Evolutionary conservation across 2,113 vertebrate genomes (phyloP).

Genomic region (Heptranchias perlo): DNA sequence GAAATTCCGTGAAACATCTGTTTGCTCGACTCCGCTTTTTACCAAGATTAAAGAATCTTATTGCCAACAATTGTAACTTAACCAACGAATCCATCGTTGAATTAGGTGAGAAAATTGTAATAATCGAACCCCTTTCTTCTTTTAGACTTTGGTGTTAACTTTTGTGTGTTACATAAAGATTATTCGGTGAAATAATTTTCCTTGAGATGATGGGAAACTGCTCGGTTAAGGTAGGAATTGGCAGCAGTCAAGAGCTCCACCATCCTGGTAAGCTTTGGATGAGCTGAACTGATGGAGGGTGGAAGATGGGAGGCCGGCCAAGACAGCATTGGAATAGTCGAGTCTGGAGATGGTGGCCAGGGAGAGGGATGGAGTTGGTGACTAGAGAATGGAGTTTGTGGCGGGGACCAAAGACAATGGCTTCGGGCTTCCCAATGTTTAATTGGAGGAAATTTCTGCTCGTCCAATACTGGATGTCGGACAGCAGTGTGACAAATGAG

Average conservation of each 20-base stretch:
- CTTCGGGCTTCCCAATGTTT: too few species aligned
- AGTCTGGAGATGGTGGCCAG: too few species aligned
- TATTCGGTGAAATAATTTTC: background rate
- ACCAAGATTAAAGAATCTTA: slow-evolving; percentile 59
- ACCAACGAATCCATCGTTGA: slow-evolving; percentile 59
- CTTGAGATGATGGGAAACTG: background rate
- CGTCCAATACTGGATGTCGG: too few species aligned
- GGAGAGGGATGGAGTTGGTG: too few species aligned
- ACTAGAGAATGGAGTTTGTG: too few species aligned
- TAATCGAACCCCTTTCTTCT: too few species aligned
- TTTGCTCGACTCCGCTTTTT: slow-evolving; percentile 68
- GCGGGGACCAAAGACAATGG: too few species aligned
- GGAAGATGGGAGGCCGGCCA: background rate
- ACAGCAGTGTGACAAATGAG: too few species aligned
- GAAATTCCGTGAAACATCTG: slow-evolving; percentile 55
- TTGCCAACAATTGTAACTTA: slow-evolving; percentile 66
- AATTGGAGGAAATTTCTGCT: too few species aligned
- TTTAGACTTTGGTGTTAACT: background rate
- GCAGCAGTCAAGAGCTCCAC: background rate
- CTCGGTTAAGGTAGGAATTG: background rate
- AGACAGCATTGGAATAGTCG: background rate
- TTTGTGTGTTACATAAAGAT: background rate
- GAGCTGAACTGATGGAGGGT: background rate
- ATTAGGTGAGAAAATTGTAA: slow-evolving; percentile 60
- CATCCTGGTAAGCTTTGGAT: background rate